Conservation (phyloP, 2,888 invertebrate genomes). For the Phengaris alcon region DNA sequence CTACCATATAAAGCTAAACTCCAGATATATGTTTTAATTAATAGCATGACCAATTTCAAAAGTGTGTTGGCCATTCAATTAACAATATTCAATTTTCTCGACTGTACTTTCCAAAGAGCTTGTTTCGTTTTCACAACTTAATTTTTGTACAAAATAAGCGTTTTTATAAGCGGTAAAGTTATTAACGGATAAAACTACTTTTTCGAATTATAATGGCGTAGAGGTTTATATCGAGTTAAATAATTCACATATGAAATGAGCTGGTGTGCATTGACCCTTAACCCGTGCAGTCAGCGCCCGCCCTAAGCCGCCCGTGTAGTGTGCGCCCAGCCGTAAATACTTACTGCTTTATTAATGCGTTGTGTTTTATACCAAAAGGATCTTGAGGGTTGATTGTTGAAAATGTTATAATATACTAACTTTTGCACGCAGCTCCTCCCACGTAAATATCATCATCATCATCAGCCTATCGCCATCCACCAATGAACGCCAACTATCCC, state of each 20-base stretch:
- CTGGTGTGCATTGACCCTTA: constrained; percentile 2
- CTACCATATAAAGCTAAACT: too few relatives aligned
- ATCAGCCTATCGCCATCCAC: too few relatives aligned
- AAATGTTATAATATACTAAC: not conserved
- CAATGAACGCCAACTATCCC: too few relatives aligned
- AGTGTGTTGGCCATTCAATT: too few relatives aligned
- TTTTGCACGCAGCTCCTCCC: not conserved
- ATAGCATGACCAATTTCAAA: too few relatives aligned
- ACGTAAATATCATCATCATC: too few relatives aligned
- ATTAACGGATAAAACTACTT: not conserved
- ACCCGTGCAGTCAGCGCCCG: not conserved
- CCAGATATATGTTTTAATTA: too few relatives aligned
- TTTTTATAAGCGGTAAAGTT: not conserved
- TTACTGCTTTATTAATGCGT: constrained; percentile 18
- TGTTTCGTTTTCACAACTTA: too few relatives aligned
- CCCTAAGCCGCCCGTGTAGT: constrained; percentile 17
- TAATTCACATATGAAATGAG: not conserved
- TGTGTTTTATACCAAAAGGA: not conserved
- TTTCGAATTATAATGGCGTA: not conserved
- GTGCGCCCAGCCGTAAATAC: constrained; percentile 8
- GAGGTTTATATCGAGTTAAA: not conserved
- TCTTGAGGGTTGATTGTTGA: constrained; percentile 4
- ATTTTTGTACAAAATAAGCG: too few relatives aligned
- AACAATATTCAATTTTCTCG: too few relatives aligned
- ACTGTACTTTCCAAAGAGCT: too few relatives aligned